Evolutionary conservation across 2,113 vertebrate species (phyloP).

Genomic region (Puntigrus tetrazona): DNA sequence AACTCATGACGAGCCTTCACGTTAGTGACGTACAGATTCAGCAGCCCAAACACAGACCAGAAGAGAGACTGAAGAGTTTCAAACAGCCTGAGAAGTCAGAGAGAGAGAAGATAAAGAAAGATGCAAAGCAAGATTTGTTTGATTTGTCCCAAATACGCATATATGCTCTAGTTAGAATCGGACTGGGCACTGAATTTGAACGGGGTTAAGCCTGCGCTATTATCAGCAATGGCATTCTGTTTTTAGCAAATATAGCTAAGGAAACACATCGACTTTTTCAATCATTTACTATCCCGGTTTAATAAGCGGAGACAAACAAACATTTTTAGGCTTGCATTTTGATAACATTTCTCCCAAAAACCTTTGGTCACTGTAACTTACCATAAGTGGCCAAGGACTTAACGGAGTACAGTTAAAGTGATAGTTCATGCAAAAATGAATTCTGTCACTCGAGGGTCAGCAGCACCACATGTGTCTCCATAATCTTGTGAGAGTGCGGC

Average conservation of each 20-base stretch:
- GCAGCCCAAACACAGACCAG: constrained; percentile 87
- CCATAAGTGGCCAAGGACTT: background rate
- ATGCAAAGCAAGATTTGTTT: background rate
- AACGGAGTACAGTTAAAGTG: no score
- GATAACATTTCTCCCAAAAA: background rate
- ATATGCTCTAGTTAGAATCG: background rate
- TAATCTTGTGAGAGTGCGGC: no score
- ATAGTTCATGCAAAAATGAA: no score
- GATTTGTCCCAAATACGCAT: background rate
- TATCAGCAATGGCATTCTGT: background rate
- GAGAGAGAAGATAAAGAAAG: background rate
- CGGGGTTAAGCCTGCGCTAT: background rate
- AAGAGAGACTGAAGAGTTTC: constrained; percentile 90
- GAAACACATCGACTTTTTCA: no score
- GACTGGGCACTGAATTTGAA: background rate
- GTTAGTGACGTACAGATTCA: constrained; percentile 88
- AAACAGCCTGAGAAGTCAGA: constrained; percentile 76
- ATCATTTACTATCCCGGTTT: background rate
- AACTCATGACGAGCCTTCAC: constrained; percentile 89
- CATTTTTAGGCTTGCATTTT: background rate
- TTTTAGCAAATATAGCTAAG: no score
- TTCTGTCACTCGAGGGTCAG: no score
- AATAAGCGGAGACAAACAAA: background rate
- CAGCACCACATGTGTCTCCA: no score
- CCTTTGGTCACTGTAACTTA: background rate